Conservation (phyloP, 2,888 invertebrate species). For the Rhagonycha fulva region DNA sequence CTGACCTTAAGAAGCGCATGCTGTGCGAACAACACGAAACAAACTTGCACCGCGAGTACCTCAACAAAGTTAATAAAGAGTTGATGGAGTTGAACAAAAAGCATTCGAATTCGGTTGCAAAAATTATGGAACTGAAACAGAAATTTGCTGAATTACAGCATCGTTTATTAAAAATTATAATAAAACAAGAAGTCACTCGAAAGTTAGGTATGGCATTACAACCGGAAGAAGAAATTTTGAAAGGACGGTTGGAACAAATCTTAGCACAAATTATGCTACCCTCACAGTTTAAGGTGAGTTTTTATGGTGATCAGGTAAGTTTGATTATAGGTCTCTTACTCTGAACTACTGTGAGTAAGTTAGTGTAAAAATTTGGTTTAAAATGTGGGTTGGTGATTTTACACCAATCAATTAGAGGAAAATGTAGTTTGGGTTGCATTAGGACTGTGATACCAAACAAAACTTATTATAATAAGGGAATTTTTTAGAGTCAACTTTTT, state of each 20-base stretch:
- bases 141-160: slow-evolving; percentile 82
- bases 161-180: slow-evolving; percentile 82
- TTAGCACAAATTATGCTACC: slow-evolving; percentile 88
- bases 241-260: slow-evolving; percentile 84
- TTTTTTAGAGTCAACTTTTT: slow-evolving; percentile 78
- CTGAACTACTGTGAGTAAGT: no score
- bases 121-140: slow-evolving; percentile 80
- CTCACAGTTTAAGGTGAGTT: slow-evolving; percentile 83
- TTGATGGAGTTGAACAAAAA: slow-evolving; percentile 78
- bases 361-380: no score
- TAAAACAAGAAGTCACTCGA: slow-evolving; percentile 85
- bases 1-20: slow-evolving; percentile 77
- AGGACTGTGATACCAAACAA: no score
- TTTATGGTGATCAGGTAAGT: background rate
- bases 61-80: slow-evolving; percentile 78
- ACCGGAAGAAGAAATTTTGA: slow-evolving; percentile 88
- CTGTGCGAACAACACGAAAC: slow-evolving; percentile 86
- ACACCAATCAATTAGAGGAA: no score
- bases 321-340: no score
- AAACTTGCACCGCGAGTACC: slow-evolving; percentile 77
- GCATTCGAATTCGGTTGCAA: slow-evolving; percentile 79
- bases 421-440: no score
- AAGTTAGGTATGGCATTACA: slow-evolving; percentile 86
- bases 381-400: no score
- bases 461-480: no score